Evolutionary conservation across 2,888 invertebrate species (phyloP).

Genomic region (Leucoma salicis): DNA sequence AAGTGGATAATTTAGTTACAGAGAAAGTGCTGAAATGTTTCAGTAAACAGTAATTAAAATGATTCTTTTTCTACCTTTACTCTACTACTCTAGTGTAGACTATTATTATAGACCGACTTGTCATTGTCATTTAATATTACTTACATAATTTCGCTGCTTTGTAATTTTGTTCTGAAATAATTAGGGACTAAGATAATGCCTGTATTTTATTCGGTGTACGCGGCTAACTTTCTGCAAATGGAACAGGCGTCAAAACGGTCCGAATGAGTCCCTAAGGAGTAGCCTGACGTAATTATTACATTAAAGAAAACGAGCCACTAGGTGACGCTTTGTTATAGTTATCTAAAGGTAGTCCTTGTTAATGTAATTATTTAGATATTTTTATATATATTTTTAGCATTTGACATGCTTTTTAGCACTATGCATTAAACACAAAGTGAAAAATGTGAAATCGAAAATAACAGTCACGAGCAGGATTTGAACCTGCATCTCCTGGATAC

Average conservation of each 20-base stretch:
- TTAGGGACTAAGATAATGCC: constrained; percentile 6
- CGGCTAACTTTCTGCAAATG: constrained; percentile 10
- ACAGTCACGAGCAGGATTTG: too few relatives aligned
- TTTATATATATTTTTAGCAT: too few relatives aligned
- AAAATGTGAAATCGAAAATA: too few relatives aligned
- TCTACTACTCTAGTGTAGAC: too few relatives aligned
- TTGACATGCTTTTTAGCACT: too few relatives aligned
- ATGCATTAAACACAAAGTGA: too few relatives aligned
- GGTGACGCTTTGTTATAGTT: constrained; percentile 16
- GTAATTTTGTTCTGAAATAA: constrained; percentile 1
- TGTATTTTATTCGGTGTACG: constrained; percentile 3
- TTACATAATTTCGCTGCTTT: not conserved
- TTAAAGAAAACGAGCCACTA: constrained; percentile 40
- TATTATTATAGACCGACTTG: too few relatives aligned
- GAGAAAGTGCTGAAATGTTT: too few relatives aligned
- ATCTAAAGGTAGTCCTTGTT: not conserved
- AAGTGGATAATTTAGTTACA: too few relatives aligned
- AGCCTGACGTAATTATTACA: constrained; percentile 54
- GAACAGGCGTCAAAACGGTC: constrained; percentile 16
- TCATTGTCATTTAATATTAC: not conserved
- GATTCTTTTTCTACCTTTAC: too few relatives aligned
- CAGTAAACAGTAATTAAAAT: too few relatives aligned
- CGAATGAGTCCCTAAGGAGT: constrained; percentile 23
- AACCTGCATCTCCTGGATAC: too few relatives aligned
- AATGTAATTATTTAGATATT: not conserved